Percentiles rank a stretch among this genome's conserved stretches.
These are phyloP conservation scores for Brachionus calyciflorus DNA, from an alignment of 1,140 invertebrate genomes.

Conservation along the genomic window DNA sequence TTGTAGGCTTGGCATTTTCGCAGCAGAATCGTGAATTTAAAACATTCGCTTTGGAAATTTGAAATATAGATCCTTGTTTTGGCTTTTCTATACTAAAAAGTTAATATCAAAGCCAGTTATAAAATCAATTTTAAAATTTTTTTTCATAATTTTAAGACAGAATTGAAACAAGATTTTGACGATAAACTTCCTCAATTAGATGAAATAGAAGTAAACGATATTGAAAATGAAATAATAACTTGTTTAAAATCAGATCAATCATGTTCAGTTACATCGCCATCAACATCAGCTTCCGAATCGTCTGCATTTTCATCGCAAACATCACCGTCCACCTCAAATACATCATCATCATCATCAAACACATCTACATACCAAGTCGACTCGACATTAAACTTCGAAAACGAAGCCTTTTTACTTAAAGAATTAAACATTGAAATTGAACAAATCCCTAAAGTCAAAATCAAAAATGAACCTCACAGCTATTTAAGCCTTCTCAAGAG, in stretches of 20 bases:
- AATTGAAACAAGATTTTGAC: not conserved
- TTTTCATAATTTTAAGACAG: not conserved
- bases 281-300: not conserved
- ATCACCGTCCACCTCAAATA: not conserved
- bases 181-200: not conserved
- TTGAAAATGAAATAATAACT: constrained; percentile 16
- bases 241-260: not conserved
- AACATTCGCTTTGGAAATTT: too few relatives aligned
- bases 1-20: too few relatives aligned
- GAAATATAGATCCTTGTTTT: too few relatives aligned
- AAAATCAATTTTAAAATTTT: not conserved
- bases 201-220: not conserved
- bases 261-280: not conserved
- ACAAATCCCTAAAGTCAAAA: not conserved
- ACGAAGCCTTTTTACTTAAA: not conserved
- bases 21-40: too few relatives aligned
- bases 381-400: not conserved
- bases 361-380: not conserved
- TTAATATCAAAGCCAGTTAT: not conserved
- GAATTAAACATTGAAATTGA: constrained; percentile 3
- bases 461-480: not conserved
- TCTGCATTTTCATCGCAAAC: not conserved
- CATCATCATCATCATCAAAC: not conserved
- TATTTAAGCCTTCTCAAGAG: not conserved
- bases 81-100: too few relatives aligned